A percentile compares a stretch with the other conserved stretches of the same genome.
Evolutionary conservation across 2,888 invertebrate species (phyloP).

Genomic region (Taenaris catops): DNA sequence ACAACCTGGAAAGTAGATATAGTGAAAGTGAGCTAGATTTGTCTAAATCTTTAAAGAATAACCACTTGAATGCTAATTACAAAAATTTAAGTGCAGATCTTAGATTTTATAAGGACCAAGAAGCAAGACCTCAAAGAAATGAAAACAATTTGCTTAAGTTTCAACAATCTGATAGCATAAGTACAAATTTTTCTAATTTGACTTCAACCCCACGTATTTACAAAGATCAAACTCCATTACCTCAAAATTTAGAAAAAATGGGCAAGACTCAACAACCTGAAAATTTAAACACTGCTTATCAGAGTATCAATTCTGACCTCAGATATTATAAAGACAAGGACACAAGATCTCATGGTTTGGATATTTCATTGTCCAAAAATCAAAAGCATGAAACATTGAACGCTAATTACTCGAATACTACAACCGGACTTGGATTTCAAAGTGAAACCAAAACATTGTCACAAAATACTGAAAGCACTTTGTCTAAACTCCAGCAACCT

Average conservation of each 20-base stretch:
- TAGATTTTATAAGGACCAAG: conserved; percentile 26
- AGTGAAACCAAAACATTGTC: conserved; percentile 1
- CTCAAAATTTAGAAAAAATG: conserved; percentile 5
- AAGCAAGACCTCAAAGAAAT: conserved; percentile 10
- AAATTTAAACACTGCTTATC: conserved; percentile 1
- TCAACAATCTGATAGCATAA: conserved; percentile 3
- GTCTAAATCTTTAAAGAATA: conserved; percentile 17
- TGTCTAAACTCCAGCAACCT: conserved; percentile 1
- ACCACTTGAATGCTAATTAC: conserved; percentile 7
- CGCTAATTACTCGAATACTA: neutral
- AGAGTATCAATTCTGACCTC: conserved; percentile 5
- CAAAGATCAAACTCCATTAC: neutral
- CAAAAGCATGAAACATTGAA: conserved; percentile 6
- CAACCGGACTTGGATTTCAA: neutral
- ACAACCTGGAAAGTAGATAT: conserved; percentile 7
- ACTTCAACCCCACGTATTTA: conserved; percentile 2
- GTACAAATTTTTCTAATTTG: conserved; percentile 1
- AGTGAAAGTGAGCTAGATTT: conserved; percentile 11
- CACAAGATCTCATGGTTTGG: conserved; percentile 5
- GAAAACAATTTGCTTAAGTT: conserved; percentile 4
- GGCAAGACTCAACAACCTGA: conserved; percentile 2
- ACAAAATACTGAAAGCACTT: neutral
- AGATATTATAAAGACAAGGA: conserved; percentile 11
- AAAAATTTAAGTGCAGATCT: conserved; percentile 15
- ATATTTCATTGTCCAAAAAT: conserved; percentile 2